Evolutionary conservation across 2,797 vertebrate species (phyloP), one percentile per base, ranked within the genome.

Genomic region (Falco columbarius): DNA sequence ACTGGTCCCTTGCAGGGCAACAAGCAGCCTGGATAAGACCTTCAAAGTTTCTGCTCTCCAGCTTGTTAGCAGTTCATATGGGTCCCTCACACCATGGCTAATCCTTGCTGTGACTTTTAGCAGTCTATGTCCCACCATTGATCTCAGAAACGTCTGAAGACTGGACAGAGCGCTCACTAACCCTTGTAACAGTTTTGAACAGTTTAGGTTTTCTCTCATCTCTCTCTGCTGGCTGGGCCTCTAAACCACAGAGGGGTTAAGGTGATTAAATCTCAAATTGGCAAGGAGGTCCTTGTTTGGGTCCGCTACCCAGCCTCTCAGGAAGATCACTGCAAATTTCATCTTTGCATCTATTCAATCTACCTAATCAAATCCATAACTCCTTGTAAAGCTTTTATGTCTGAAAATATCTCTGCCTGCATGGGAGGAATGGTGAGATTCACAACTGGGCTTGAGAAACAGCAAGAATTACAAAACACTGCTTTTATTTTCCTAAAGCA

Each of bases 281-380:
- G 11, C 46, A 54, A 71, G 49, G 32, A 95, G 20, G 5, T 8
- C 77, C 29, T 77, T 91, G 32, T 36, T 87, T 34, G 65, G n/a
- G 81, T 77, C 51, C 40, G 44, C 24, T 63, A 32, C 71, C 79
- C 52, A 91, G 24, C 23, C 47, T 62, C 30, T 38, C 70, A 74
- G 67, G 56, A 86, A 93, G 15, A 71, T 67, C n/a, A 30, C n/a
- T 91, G 44, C n/a, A 91, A 36, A 91, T 94, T 91, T 80, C 63
- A 89, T 93, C 59, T 73, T 51, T 74, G 47, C 59, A 34, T 46
- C 56, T 65, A 14, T 91, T 86, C 77, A 49, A 67, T 72, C 30
- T 71, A 32, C 36, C 32, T 90, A 74, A 91, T 83, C 66, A 67
- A 89, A 89, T 84, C 73, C 15, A 4, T 27, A 86, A 52, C 11